These are phyloP conservation scores for Psix sp. DNA, from an alignment of 1,140 invertebrate genomes.

Conservation along the genomic window DNA sequence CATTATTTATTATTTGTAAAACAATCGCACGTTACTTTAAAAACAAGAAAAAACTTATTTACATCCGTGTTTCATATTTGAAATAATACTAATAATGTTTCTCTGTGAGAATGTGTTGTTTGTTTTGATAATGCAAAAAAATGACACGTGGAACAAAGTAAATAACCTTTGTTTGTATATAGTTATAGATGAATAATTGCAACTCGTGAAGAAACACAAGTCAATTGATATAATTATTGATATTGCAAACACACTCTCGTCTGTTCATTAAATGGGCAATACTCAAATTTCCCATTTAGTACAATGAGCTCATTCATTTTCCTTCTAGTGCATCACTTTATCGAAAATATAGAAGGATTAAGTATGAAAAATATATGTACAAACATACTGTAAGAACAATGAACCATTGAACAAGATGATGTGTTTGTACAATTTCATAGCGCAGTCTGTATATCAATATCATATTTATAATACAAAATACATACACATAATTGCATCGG, in stretches of 20 bases:
- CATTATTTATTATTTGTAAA: too few species aligned
- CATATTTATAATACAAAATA: slow-evolving; percentile 28
- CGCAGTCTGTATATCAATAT: slow-evolving; percentile 12
- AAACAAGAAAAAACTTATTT: too few species aligned
- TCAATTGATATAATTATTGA: slow-evolving; percentile 21
- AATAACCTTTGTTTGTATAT: too few species aligned
- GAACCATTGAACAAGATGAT: slow-evolving; percentile 20
- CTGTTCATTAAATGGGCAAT: too few species aligned
- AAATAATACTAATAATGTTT: too few species aligned
- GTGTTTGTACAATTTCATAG: slow-evolving; percentile 29
- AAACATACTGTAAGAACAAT: slow-evolving; percentile 13
- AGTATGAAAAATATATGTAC: slow-evolving; percentile 43
- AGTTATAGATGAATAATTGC: too few species aligned
- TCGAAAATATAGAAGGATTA: slow-evolving; percentile 45
- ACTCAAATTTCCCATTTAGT: slow-evolving; percentile 14
- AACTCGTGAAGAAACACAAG: slow-evolving; percentile 37
- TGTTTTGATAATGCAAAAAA: too few species aligned
- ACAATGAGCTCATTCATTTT: slow-evolving; percentile 14
- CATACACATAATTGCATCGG: slow-evolving; percentile 28
- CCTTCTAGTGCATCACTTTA: slow-evolving; percentile 19
- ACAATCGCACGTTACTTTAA: too few species aligned
- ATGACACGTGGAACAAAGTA: too few species aligned
- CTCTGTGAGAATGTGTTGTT: too few species aligned
- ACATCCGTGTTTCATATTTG: too few species aligned
- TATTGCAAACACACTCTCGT: too few species aligned